These are phyloP conservation scores for Rhinopomastus cyanomelas DNA, from an alignment of 2,113 vertebrate species.

Conservation along the genomic window DNA sequence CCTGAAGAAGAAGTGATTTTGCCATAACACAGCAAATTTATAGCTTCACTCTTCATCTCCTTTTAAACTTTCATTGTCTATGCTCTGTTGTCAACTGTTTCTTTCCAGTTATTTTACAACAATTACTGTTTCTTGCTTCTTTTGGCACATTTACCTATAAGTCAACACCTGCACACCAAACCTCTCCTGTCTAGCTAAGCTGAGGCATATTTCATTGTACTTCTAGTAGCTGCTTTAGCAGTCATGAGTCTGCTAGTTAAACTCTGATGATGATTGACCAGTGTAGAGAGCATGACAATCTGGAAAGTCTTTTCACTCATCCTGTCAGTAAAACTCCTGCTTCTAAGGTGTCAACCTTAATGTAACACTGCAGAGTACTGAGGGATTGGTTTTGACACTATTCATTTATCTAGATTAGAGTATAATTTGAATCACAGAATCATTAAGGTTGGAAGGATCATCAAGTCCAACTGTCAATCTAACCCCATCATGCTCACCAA, in stretches of 20 bases:
- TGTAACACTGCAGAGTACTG: background rate
- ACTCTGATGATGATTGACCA: background rate
- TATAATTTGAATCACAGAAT: conserved; percentile 28
- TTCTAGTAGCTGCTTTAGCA: background rate
- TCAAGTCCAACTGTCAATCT: too few relatives aligned
- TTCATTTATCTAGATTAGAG: conserved; percentile 1
- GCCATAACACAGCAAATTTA: background rate
- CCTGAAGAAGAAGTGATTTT: background rate
- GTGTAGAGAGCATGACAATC: background rate
- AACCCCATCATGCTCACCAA: too few relatives aligned
- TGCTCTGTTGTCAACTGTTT: background rate
- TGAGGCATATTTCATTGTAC: background rate
- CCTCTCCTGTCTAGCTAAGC: background rate
- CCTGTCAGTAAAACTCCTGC: background rate
- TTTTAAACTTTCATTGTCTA: background rate
- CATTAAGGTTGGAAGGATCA: too few relatives aligned
- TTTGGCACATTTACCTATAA: background rate
- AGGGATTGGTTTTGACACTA: background rate
- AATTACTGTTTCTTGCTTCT: background rate
- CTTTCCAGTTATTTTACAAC: background rate
- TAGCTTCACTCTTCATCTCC: background rate
- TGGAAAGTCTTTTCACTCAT: background rate
- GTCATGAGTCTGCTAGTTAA: background rate
- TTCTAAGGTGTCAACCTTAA: background rate
- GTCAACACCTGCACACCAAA: background rate